Conservation (phyloP, 2,797 vertebrate species). For the Gouania willdenowi region DNA sequence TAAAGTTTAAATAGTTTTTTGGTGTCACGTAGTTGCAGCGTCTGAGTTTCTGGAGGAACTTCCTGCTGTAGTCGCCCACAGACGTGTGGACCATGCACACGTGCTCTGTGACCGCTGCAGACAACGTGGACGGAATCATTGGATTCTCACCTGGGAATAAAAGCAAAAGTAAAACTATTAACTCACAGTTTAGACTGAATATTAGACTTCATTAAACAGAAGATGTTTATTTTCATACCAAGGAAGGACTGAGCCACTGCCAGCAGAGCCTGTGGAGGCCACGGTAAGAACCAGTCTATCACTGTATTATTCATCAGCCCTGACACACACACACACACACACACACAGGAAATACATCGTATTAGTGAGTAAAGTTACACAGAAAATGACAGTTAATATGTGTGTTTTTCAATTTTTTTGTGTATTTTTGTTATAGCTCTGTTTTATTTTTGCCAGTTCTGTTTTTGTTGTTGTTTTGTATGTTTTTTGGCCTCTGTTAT, state of each 20-base stretch:
- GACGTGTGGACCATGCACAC: slow-evolving; percentile 88
- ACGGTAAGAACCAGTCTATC: slow-evolving; percentile 96
- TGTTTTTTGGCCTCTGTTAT: too few relatives aligned
- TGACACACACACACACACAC: slow-evolving; percentile 53
- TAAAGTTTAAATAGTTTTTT: slow-evolving; percentile 95
- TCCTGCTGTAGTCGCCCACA: slow-evolving; percentile 83
- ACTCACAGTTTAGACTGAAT: too few relatives aligned
- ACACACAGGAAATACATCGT: too few relatives aligned
- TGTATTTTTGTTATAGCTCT: too few relatives aligned
- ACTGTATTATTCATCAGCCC: slow-evolving; percentile 96
- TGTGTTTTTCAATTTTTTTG: too few relatives aligned
- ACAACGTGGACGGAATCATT: slow-evolving; percentile 75
- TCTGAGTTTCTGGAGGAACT: slow-evolving; percentile 86
- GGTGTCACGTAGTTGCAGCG: slow-evolving; percentile 92
- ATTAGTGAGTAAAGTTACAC: slow-evolving; percentile 3
- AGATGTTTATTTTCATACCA: slow-evolving; percentile 82
- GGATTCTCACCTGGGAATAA: slow-evolving; percentile 73
- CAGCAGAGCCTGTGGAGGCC: slow-evolving; percentile 89
- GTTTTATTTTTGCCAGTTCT: too few relatives aligned
- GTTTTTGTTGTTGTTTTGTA: too few relatives aligned
- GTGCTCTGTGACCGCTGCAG: slow-evolving; percentile 76
- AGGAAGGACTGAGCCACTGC: slow-evolving; percentile 90
- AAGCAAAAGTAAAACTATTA: background rate
- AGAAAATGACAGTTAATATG: background rate
- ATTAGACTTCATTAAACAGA: slow-evolving; percentile 1